Conservation (phyloP, 2,113 vertebrate species). For the Pseudorasbora parva region DNA sequence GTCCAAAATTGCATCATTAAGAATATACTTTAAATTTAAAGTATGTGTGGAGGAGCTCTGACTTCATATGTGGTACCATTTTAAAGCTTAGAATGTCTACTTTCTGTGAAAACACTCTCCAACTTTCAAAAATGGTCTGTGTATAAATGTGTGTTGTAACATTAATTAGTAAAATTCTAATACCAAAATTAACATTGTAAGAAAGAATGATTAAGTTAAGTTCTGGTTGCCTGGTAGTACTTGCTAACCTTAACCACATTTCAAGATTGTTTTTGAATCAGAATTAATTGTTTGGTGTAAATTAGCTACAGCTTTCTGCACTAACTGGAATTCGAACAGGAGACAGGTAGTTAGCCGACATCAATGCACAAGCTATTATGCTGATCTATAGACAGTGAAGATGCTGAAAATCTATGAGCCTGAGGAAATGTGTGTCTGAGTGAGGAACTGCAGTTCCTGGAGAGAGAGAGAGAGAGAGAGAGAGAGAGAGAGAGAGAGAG, state of each 20-base stretch:
- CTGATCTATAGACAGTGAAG: conserved; percentile 32
- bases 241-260: neutral
- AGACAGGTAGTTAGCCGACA: conserved; percentile 46
- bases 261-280: conserved; percentile 28
- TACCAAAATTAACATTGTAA: neutral
- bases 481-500: too few species aligned
- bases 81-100: too few species aligned
- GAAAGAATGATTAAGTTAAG: neutral
- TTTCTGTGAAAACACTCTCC: too few species aligned
- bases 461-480: too few species aligned
- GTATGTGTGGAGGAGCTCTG: too few species aligned
- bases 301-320: conserved; percentile 30
- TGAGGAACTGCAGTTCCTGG: neutral
- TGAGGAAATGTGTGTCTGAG: neutral
- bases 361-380: conserved; percentile 55
- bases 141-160: neutral
- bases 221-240: neutral
- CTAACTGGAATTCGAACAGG: conserved; percentile 12
- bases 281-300: conserved; percentile 47
- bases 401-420: neutral
- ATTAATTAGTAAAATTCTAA: neutral
- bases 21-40: too few species aligned
- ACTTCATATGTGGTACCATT: too few species aligned
- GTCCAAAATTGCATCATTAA: too few species aligned
- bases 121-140: neutral